Conservation (phyloP, 1,140 invertebrate species). For the Hylaeus anthracinus region DNA sequence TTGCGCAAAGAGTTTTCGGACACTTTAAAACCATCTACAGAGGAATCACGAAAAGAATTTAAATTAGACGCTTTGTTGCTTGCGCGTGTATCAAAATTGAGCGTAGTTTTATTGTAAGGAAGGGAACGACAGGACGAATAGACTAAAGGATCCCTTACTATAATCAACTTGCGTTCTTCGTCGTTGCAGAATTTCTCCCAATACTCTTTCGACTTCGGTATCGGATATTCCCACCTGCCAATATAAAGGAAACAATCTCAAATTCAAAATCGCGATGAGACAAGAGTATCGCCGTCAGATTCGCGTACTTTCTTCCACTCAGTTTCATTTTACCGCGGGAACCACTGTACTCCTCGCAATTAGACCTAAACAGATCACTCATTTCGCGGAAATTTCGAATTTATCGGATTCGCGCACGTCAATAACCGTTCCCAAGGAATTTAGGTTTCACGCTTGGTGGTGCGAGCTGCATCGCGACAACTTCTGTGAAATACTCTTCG, state of each 20-base stretch:
- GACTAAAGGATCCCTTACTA: constrained; percentile 63
- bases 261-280: neutral
- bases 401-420: neutral
- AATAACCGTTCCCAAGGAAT: neutral
- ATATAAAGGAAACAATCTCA: neutral
- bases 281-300: neutral
- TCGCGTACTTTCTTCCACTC: constrained; percentile 30
- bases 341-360: neutral
- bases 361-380: constrained; percentile 23
- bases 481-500: neutral
- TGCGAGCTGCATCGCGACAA: constrained; percentile 6
- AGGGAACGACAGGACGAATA: constrained; percentile 1
- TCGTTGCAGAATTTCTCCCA: constrained; percentile 63
- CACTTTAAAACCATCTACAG: neutral
- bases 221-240: constrained; percentile 65
- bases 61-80: neutral
- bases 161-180: constrained; percentile 50
- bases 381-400: constrained; percentile 33
- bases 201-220: constrained; percentile 53
- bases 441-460: neutral
- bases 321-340: neutral
- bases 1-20: constrained; percentile 38
- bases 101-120: constrained; percentile 31
- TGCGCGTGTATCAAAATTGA: neutral
- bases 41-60: neutral